Base-by-base conservation (phyloP, 1,140 invertebrate genomes). In the Ganaspis sp. region DNA sequence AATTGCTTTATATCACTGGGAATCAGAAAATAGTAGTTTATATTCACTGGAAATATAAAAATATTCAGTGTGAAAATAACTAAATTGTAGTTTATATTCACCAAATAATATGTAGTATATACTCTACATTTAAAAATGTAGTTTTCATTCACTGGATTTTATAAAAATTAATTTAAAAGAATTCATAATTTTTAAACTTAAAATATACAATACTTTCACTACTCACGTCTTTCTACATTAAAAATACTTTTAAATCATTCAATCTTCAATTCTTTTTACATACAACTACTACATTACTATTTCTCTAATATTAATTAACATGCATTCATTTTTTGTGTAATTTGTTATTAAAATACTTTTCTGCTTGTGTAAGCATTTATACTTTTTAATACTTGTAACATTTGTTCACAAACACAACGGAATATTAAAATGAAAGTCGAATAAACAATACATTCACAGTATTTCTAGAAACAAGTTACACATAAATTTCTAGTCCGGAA, bases 381-480 rank as follows among this genome's bases (percentile, higher is more conserved):
- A 64, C 15, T 64, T 64, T 54, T 54, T 23, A 17, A 49, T 17
- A 17, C n/a, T 23, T 29, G 29, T 64, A 64, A 64, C 58, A 34
- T 29, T 64, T 29, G 26, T 29, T 21, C 58, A 26, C 23, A 64
- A 64, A 64, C 58, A 64, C 58, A 64, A 64, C 58, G n/a, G 58
- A n/a, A 34, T 34, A 64, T 64, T 29, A 0, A 64, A 64, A 64
- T 12, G 23, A 29, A 29, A 29, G 29, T 29, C 11, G 15, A n/a
- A 64, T 34, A 64, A 64, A 29, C 23, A 29, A 9, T 26, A 64
- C n/a, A 15, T 12, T 15, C 23, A 6, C 15, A 34, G 23, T 0
- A 64, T 29, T 29, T 34, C 23, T 15, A 29, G 23, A 15, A 29
- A 21, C 23, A 64, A 26, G 5, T 49, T 4, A 3, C 45, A 49